Evolutionary conservation across 37 sponge, comb jelly and placozoan species (phyloP), one percentile per base, ranked within the genome.

Genomic region (Amphimedon queenslandica): DNA sequence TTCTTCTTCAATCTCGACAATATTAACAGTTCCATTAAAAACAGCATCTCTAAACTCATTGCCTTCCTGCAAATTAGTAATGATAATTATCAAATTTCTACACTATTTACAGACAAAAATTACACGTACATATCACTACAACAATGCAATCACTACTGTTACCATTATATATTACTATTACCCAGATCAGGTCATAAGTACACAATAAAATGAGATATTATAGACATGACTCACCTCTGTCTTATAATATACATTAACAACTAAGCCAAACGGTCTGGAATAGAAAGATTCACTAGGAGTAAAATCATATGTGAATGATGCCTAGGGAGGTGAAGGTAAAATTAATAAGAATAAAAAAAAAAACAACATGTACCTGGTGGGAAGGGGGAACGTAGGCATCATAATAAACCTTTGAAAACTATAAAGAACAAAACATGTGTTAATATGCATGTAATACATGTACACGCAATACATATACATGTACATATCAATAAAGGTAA

Each of bases 21-120:
- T 83, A 55, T 91, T 88, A 70, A 97, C 80, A 32, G 98, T 97
- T 37, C 86, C 87, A 55, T 97, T 97, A 89, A 86, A 97, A 37
- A 94, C 92, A 29, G 94, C 92, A 80, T 85, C 77, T n/a, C 77
- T 51, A 73, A 72, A 97, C 65, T 84, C 82, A 55, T 57, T 86
- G 16, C 81, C 98, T 5, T 88, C 85, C 92, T 95, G 37, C 20
- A 37, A 3, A 30, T 25, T 24, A 40, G 33, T 37, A 10, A 35
- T 47, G 63, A n/a, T n/a, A n/a, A n/a, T n/a, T n/a, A n/a, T n/a
- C n/a, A n/a, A 53, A 36, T 0, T 60, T 40, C 37, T 25, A 37
- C 27, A 43, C 64, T 25, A 2, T 13, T 5, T 53, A 63, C 43
- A 75, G 43, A 63, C 64, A 63, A n/a, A n/a, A n/a, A n/a, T n/a